Percentiles rank a stretch among this genome's conserved stretches.
These are phyloP conservation scores for Cantharis rufa DNA, from an alignment of 2,888 invertebrate genomes.

Conservation along the genomic window DNA sequence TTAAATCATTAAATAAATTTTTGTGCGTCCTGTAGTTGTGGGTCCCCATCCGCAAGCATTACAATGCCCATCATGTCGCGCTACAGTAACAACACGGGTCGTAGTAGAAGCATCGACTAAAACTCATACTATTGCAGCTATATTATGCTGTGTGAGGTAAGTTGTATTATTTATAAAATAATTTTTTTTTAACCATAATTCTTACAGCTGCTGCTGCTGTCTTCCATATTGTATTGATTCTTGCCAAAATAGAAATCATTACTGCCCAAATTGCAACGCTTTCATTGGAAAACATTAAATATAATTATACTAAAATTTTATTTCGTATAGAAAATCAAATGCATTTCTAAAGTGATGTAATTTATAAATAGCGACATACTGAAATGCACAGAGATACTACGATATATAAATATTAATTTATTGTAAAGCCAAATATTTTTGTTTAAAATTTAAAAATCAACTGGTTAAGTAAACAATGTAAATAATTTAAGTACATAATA, in stretches of 20 bases:
- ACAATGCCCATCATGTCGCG: conserved; percentile 56
- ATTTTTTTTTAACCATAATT: not conserved
- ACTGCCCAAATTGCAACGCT: conserved; percentile 45
- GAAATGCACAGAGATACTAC: too few species aligned
- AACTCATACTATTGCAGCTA: conserved; percentile 57
- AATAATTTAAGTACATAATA: too few species aligned
- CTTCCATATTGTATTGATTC: conserved; percentile 57
- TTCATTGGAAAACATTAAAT: conserved; percentile 3
- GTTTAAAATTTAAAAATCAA: too few species aligned
- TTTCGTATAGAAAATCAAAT: too few species aligned
- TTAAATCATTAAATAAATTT: not conserved
- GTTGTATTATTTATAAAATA: conserved; percentile 17
- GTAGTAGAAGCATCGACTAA: conserved; percentile 53
- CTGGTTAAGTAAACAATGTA: too few species aligned
- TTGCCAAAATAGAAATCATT: conserved; percentile 55
- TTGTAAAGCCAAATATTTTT: too few species aligned
- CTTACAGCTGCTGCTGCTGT: conserved; percentile 49
- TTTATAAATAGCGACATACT: too few species aligned
- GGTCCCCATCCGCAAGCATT: conserved; percentile 51
- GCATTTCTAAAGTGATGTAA: too few species aligned
- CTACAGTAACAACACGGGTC: conserved; percentile 51
- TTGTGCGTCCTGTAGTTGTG: conserved; percentile 30
- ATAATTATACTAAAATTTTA: not conserved
- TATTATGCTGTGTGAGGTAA: conserved; percentile 56
- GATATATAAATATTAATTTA: too few species aligned